phyloP scores from a whole-genome alignment of 2,797 vertebrate species.

The Halcyon leucocephala region DNA sequence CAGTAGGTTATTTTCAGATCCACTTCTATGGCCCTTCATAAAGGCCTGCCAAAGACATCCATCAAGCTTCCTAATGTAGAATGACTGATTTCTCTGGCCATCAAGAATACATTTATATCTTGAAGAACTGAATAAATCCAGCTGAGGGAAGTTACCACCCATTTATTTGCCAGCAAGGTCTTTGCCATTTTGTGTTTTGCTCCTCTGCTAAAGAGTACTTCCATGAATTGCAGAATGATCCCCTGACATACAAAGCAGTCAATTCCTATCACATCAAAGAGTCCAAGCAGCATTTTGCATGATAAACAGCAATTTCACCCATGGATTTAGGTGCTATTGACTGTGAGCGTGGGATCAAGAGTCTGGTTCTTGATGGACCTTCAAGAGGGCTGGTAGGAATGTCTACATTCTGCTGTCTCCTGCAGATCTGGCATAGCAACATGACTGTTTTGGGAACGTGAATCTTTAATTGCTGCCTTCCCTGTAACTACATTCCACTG shows the following conservation, averaged over 20 bases:
- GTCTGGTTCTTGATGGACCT: neutral
- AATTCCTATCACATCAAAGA: neutral
- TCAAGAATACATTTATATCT: neutral
- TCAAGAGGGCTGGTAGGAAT: neutral
- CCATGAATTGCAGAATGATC: neutral
- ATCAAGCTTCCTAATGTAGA: neutral
- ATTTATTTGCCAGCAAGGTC: neutral
- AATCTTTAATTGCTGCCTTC: neutral
- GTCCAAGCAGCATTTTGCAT: neutral
- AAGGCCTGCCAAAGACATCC: neutral
- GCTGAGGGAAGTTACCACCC: neutral
- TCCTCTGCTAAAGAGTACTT: neutral
- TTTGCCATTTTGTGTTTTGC: neutral
- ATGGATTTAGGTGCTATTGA: neutral
- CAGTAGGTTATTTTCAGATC: neutral
- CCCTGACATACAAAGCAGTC: neutral
- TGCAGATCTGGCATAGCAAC: neutral
- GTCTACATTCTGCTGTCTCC: neutral
- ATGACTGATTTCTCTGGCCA: constrained; percentile 7
- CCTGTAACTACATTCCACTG: neutral
- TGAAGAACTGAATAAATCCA: constrained; percentile 10
- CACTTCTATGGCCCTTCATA: neutral
- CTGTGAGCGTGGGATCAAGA: neutral
- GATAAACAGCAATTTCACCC: neutral
- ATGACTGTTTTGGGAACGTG: neutral